Percentiles rank a stretch among this genome's conserved stretches.
phyloP scores from a whole-genome alignment of 2,113 vertebrate genomes.

The Prinia subflava region DNA sequence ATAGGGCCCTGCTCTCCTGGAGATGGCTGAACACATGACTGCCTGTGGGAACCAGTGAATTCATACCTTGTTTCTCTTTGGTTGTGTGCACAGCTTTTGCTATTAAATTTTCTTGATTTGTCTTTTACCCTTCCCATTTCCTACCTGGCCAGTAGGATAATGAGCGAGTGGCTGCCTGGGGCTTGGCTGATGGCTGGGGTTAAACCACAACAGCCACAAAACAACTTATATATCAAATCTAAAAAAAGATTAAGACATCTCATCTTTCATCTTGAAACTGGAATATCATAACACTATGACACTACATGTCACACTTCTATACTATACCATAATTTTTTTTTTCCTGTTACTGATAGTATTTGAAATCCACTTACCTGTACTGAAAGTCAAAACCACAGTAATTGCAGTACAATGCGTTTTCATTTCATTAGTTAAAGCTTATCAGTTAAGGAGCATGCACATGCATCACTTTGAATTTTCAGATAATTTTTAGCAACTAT shows the following conservation, averaged over 20 bases:
- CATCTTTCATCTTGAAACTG: neutral
- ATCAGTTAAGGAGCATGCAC: conserved; percentile 65
- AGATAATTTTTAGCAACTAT: conserved; percentile 23
- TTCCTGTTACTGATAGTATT: neutral
- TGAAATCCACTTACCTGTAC: conserved; percentile 69
- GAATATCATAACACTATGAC: neutral
- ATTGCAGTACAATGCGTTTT: conserved; percentile 47
- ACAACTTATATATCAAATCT: neutral
- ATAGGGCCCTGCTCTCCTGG: neutral
- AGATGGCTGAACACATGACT: neutral
- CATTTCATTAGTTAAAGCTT: conserved; percentile 20
- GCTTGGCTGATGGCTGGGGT: neutral
- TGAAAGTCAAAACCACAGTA: conserved; percentile 23
- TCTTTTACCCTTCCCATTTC: neutral
- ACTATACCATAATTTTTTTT: neutral
- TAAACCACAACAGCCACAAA: neutral
- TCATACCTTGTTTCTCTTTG: neutral
- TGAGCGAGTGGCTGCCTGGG: fast-evolving
- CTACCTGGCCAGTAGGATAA: neutral
- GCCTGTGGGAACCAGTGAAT: neutral
- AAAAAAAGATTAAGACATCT: neutral
- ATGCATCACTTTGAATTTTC: conserved; percentile 52
- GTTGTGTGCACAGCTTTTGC: neutral
- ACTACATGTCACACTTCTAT: neutral
- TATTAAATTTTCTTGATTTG: neutral